Evolutionary conservation across 1,140 invertebrate genomes (phyloP).

Genomic region (Tigriopus japonicus): DNA sequence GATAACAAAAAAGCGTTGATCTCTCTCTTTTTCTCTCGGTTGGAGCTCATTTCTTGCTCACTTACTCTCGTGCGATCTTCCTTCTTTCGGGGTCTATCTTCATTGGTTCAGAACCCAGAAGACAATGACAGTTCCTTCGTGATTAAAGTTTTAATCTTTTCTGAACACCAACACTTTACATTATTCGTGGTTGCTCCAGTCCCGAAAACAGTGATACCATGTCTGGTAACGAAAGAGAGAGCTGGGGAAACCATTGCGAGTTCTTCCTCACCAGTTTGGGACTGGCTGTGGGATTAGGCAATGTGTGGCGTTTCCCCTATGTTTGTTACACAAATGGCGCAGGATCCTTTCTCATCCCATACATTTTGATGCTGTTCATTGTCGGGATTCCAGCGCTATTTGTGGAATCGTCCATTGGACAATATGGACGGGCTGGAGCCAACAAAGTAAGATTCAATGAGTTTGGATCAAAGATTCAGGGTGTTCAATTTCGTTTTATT

Average conservation of each 20-base stretch:
- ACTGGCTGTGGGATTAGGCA: slow-evolving; percentile 26
- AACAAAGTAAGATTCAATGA: slow-evolving; percentile 35
- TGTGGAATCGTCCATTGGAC: slow-evolving; percentile 48
- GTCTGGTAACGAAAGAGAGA: slow-evolving; percentile 16
- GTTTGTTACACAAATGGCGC: slow-evolving; percentile 25
- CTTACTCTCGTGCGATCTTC: neutral
- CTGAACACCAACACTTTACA: neutral
- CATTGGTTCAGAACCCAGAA: neutral
- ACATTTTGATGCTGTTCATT: slow-evolving; percentile 28
- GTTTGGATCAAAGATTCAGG: too few species aligned
- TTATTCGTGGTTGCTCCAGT: neutral
- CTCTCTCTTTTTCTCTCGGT: too few species aligned
- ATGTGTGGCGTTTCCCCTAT: slow-evolving; percentile 27
- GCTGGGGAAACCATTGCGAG: slow-evolving; percentile 23
- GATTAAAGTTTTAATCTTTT: neutral
- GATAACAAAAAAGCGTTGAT: too few species aligned
- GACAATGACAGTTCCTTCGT: neutral
- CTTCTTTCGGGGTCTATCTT: neutral
- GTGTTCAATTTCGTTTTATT: neutral
- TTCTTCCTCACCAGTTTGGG: slow-evolving; percentile 25
- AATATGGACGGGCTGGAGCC: slow-evolving; percentile 78
- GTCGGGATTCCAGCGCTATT: slow-evolving; percentile 26
- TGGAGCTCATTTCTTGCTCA: too few species aligned
- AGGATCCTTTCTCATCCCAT: slow-evolving; percentile 34
- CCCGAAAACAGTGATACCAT: neutral